These are phyloP conservation scores for Natator depressus DNA, from an alignment of 2,113 vertebrate species.

Conservation along the genomic window DNA sequence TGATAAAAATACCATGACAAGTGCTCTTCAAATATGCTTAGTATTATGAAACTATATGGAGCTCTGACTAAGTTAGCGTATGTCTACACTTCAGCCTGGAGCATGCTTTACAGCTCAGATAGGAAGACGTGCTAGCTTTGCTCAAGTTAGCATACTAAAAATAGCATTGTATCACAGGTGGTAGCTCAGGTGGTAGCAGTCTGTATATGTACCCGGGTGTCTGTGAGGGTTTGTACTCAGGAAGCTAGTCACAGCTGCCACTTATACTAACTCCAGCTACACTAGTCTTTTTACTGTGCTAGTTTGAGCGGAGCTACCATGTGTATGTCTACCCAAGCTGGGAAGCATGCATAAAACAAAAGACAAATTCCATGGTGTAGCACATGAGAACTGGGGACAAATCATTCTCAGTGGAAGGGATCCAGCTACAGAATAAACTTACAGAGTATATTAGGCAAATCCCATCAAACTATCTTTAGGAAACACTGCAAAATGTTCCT, in stretches of 20 bases:
- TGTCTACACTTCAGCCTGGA: too few species aligned
- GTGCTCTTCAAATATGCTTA: conserved; percentile 26
- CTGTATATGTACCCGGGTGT: background rate
- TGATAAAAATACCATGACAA: conserved; percentile 52
- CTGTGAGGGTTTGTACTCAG: too few species aligned
- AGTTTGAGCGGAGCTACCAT: too few species aligned
- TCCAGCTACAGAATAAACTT: background rate
- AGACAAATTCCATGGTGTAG: background rate
- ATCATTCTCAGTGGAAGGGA: background rate
- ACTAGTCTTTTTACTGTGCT: too few species aligned
- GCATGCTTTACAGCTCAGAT: too few species aligned
- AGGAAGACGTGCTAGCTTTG: too few species aligned
- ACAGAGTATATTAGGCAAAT: background rate
- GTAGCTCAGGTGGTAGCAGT: background rate
- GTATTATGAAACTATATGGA: conserved; percentile 21
- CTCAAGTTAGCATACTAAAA: background rate
- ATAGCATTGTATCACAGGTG: background rate
- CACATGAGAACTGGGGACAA: background rate
- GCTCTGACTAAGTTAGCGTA: background rate
- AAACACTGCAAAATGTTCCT: background rate
- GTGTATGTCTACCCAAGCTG: too few species aligned
- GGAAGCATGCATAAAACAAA: background rate
- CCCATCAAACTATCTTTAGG: background rate
- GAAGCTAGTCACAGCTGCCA: too few species aligned
- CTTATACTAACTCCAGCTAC: too few species aligned